Conservation (phyloP, 2,797 vertebrate genomes). For the Paratrypauchen microcephalus region DNA sequence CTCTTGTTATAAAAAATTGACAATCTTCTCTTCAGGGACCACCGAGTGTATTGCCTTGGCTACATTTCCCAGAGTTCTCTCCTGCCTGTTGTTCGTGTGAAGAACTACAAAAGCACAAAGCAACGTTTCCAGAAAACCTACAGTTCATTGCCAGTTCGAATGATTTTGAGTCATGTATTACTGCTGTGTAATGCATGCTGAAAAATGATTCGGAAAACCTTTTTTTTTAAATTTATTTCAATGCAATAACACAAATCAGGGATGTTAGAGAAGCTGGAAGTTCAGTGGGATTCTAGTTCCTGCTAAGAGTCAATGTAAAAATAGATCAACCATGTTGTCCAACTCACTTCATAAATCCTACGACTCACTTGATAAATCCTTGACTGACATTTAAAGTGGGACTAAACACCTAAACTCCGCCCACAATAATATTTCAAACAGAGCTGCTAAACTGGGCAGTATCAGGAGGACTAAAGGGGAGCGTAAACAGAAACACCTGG, state of each 20-base stretch:
- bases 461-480: no score
- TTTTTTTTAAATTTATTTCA: not conserved
- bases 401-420: no score
- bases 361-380: not conserved
- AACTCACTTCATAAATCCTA: not conserved
- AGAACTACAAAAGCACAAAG: conserved; percentile 51
- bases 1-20: conserved; percentile 20
- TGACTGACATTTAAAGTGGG: no score
- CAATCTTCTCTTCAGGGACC: conserved; percentile 63
- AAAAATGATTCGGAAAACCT: not conserved
- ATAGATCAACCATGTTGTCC: not conserved
- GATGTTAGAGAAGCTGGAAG: conserved; percentile 12
- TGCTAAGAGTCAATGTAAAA: not conserved
- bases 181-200: not conserved
- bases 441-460: no score
- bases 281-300: conserved; percentile 47
- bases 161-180: not conserved
- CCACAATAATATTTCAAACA: no score
- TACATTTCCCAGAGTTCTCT: conserved; percentile 53
- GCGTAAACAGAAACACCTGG: no score
- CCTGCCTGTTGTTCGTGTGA: conserved; percentile 20
- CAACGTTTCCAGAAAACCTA: conserved; percentile 16
- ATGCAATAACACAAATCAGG: conserved; percentile 43
- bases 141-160: conserved; percentile 33
- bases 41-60: conserved; percentile 52